Evolutionary conservation across 2,797 vertebrate genomes (phyloP), one percentile per base, ranked within the genome.

Genomic region (Scomberomorus guttatus): DNA sequence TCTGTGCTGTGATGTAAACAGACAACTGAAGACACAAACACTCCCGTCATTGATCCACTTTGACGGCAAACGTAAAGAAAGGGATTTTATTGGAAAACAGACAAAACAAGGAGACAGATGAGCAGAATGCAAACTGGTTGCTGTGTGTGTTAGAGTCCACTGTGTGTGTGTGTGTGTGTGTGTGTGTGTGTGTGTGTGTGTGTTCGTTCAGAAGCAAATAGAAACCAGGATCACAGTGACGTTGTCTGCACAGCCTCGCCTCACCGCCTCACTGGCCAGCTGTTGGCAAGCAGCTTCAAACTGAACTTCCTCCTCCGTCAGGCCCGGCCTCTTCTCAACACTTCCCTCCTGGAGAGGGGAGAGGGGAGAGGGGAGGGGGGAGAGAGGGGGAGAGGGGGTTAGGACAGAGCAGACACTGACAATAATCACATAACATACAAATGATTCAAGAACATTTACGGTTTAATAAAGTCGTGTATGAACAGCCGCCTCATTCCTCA

Each of bases 191-290:
- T 42, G 42, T 61, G 66, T 15, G 64, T 25, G 32, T 48, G 48
- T n/a, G 51, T 20, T 17, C 29, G 59, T 46, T 97, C 94, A 97
- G 86, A 88, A 96, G 59, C 93, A 92, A 54, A 99, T 92, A 58
- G 95, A 96, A 8, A 99, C 94, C 75, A 99, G 76, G 92, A 99
- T 93, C 50, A 99, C 97, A 0, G 98, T 99, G 86, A 99, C 98
- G 0, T 99, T 99, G 94, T 99, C 98, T 0, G 97, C 98, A 0
- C 97, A 97, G 25, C 98, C 98, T 6, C 98, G 94, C 86, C 96
- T 97, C 72, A 99, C 98, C 0, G 98, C 98, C 92, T 98, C 98
- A 59, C 52, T 95, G 78, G 98, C 98, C 89, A 99, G 85, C 77
- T 97, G 95, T 81, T 97, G 97, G 80, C 98, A 98, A 0, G 98